phyloP scores from a whole-genome alignment of 2,888 invertebrate species.

The Argyra leucocephala region DNA sequence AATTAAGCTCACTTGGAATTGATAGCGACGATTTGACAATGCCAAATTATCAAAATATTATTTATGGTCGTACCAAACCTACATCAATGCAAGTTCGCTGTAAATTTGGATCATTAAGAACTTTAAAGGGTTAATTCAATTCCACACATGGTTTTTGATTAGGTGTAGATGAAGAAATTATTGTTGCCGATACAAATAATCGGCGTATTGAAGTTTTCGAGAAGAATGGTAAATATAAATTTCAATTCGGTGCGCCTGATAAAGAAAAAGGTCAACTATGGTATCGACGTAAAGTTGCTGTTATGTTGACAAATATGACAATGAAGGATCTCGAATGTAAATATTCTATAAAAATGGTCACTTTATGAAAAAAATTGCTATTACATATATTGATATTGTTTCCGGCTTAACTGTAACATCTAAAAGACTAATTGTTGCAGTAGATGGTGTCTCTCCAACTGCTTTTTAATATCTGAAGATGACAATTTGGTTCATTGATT shows the following conservation, averaged over 20 bases:
- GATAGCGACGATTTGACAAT: slow-evolving; percentile 45
- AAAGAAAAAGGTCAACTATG: slow-evolving; percentile 94
- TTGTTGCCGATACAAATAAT: slow-evolving; percentile 93
- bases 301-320: slow-evolving; percentile 80
- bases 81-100: slow-evolving; percentile 80
- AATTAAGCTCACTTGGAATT: slow-evolving; percentile 44
- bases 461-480: slow-evolving; percentile 85
- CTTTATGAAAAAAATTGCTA: slow-evolving; percentile 89
- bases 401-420: slow-evolving; percentile 89
- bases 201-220: slow-evolving; percentile 94
- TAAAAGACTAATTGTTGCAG: slow-evolving; percentile 88
- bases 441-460: slow-evolving; percentile 94
- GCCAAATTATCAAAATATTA: slow-evolving; percentile 44
- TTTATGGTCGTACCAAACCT: slow-evolving; percentile 59
- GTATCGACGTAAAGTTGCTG: slow-evolving; percentile 94
- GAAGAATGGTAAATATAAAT: slow-evolving; percentile 84
- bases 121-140: slow-evolving; percentile 88
- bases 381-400: slow-evolving; percentile 79
- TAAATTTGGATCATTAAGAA: slow-evolving; percentile 90
- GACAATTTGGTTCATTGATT: slow-evolving; percentile 93
- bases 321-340: slow-evolving; percentile 93
- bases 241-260: slow-evolving; percentile 89
- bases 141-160: slow-evolving; percentile 96
- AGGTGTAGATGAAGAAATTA: slow-evolving; percentile 88
- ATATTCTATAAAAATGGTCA: slow-evolving; percentile 93